Evolutionary conservation across 2,888 invertebrate genomes (phyloP).

Genomic region (Drosophila barbarae): DNA sequence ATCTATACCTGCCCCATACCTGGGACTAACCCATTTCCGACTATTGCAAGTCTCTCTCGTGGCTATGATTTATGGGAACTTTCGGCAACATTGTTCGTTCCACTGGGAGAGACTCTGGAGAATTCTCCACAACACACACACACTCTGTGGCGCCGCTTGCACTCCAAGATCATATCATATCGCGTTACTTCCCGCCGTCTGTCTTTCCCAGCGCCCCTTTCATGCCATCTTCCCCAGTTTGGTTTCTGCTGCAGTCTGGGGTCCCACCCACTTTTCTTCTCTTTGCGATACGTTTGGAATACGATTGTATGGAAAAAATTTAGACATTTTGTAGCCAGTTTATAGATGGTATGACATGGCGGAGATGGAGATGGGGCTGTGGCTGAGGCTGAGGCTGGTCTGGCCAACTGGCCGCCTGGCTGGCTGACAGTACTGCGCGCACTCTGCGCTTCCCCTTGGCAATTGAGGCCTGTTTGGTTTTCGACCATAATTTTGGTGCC

Average conservation of each 20-base stretch:
- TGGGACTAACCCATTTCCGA: conserved; percentile 3
- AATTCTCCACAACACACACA: conserved; percentile 10
- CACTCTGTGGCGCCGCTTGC: conserved; percentile 23
- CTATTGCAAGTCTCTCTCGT: background rate
- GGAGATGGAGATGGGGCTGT: background rate
- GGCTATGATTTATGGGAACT: conserved; percentile 25
- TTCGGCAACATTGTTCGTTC: conserved; percentile 30
- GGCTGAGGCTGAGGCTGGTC: background rate
- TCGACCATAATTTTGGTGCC: conserved; percentile 68
- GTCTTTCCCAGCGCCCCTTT: conserved; percentile 7
- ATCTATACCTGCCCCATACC: conserved; percentile 12
- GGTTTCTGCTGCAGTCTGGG: conserved; percentile 1
- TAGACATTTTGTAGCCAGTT: conserved; percentile 71
- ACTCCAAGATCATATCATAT: conserved; percentile 45
- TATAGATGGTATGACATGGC: conserved; percentile 47
- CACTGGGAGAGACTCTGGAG: conserved; percentile 1
- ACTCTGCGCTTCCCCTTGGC: conserved; percentile 1
- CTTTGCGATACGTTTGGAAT: background rate
- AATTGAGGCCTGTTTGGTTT: conserved; percentile 63
- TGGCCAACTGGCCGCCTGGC: conserved; percentile 8
- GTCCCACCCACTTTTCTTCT: conserved; percentile 32
- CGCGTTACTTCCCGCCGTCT: conserved; percentile 19
- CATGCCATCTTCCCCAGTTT: background rate
- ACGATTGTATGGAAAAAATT: conserved; percentile 41
- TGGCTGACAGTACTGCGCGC: background rate